Percentiles rank a stretch among this genome's conserved stretches.
phyloP scores from a whole-genome alignment of 2,797 vertebrate genomes.

The Echeneis naucrates region DNA sequence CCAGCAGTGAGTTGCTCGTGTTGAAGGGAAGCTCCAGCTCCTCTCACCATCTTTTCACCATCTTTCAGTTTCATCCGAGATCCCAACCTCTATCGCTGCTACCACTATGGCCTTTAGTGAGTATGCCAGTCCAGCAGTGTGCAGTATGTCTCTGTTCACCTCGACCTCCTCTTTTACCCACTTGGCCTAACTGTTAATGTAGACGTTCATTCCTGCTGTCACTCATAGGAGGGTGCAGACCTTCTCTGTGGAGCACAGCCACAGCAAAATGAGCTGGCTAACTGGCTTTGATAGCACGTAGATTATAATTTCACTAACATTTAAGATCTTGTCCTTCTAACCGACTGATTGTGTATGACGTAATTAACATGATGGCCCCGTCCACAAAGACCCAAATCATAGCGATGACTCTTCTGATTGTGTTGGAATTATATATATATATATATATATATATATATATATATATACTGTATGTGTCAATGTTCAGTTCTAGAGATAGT shows the following conservation, averaged over 20 bases:
- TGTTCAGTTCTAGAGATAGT: not conserved
- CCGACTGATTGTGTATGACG: slow-evolving; percentile 24
- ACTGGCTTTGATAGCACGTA: slow-evolving; percentile 37
- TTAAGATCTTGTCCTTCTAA: slow-evolving; percentile 23
- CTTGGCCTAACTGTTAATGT: slow-evolving; percentile 63
- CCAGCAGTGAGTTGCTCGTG: not conserved
- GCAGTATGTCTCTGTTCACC: slow-evolving; percentile 57
- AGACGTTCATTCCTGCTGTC: slow-evolving; percentile 39
- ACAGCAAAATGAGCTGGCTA: not conserved
- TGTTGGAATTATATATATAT: not conserved
- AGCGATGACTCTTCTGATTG: not conserved
- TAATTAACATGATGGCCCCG: slow-evolving; percentile 40
- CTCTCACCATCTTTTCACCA: slow-evolving; percentile 82
- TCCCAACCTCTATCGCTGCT: slow-evolving; percentile 77
- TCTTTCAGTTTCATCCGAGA: slow-evolving; percentile 85
- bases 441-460: not conserved
- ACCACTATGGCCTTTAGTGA: slow-evolving; percentile 84
- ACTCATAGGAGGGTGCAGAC: not conserved
- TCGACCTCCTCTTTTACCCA: slow-evolving; percentile 42
- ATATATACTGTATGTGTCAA: not conserved
- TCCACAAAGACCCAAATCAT: slow-evolving; percentile 13
- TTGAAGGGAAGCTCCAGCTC: slow-evolving; percentile 27
- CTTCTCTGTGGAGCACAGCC: slow-evolving; percentile 23
- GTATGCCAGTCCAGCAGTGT: slow-evolving; percentile 80
- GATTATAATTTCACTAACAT: slow-evolving; percentile 64